phyloP scores from a whole-genome alignment of 2,888 invertebrate genomes.

The Galeopsomyia nigrocyanea region DNA sequence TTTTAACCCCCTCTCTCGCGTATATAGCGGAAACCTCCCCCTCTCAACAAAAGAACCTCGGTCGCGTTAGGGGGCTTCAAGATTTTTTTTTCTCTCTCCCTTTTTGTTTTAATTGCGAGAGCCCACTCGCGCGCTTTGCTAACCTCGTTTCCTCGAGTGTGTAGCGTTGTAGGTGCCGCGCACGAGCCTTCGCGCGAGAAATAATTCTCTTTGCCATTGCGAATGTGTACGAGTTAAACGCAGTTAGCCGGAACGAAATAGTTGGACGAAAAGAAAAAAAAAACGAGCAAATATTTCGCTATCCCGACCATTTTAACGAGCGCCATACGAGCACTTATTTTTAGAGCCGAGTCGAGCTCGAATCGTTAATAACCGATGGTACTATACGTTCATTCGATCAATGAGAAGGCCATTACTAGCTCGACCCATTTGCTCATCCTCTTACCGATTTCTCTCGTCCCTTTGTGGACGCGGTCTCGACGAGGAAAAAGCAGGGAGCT shows the following conservation, averaged over 20 bases:
- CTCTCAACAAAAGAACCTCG: constrained; percentile 33
- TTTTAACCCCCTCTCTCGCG: not conserved
- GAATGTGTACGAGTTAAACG: constrained; percentile 14
- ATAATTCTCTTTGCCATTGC: not conserved
- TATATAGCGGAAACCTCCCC: not conserved
- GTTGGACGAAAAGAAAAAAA: not conserved
- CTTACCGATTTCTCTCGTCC: constrained; percentile 8
- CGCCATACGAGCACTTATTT: not conserved
- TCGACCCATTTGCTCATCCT: constrained; percentile 50
- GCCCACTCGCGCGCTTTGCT: not conserved
- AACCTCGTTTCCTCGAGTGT: constrained; percentile 23
- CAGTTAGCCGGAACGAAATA: not conserved
- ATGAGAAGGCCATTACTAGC: not conserved
- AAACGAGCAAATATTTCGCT: constrained; percentile 19
- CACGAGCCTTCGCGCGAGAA: no score
- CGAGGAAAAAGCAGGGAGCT: no score
- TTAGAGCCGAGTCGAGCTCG: no score
- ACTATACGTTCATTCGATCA: no score
- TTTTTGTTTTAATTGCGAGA: constrained; percentile 28
- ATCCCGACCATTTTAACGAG: not conserved
- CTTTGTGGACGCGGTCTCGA: no score
- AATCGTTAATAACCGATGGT: no score
- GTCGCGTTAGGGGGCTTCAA: constrained; percentile 14
- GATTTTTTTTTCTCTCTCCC: constrained; percentile 11
- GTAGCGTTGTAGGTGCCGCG: not conserved